These are phyloP conservation scores for Ptychobarbus kaznakovi DNA, from an alignment of 2,797 vertebrate genomes.

Conservation along the genomic window DNA sequence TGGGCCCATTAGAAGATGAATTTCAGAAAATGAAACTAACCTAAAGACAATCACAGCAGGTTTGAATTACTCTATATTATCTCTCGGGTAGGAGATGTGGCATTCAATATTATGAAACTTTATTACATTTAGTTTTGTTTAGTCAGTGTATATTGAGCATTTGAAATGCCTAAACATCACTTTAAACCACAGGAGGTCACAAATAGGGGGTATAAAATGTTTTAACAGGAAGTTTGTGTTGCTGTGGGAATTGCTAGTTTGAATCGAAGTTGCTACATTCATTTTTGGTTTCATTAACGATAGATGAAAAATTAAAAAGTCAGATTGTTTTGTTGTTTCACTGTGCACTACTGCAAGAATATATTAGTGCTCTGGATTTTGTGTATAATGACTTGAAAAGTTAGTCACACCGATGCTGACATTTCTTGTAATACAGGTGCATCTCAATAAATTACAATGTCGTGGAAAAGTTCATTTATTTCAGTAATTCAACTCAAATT, in stretches of 20 bases:
- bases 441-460: too few relatives aligned
- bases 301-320: neutral
- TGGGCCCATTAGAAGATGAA: neutral
- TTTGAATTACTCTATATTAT: neutral
- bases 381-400: neutral
- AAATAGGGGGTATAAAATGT: neutral
- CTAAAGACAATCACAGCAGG: constrained; percentile 13
- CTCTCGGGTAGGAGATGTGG: neutral
- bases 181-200: neutral
- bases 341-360: neutral
- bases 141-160: neutral
- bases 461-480: too few relatives aligned
- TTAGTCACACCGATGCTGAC: constrained; percentile 1
- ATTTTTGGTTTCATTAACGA: neutral
- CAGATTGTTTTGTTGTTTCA: neutral
- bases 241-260: neutral
- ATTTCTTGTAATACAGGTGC: constrained; percentile 2
- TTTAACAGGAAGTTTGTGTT: neutral
- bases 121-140: neutral
- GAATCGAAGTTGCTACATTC: neutral
- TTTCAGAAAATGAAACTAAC: constrained; percentile 16
- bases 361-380: neutral
- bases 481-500: too few relatives aligned
- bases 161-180: neutral
- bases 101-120: neutral